Base-by-base conservation (phyloP, 2,888 invertebrate species). In the Phyllotreta cruciferae region DNA sequence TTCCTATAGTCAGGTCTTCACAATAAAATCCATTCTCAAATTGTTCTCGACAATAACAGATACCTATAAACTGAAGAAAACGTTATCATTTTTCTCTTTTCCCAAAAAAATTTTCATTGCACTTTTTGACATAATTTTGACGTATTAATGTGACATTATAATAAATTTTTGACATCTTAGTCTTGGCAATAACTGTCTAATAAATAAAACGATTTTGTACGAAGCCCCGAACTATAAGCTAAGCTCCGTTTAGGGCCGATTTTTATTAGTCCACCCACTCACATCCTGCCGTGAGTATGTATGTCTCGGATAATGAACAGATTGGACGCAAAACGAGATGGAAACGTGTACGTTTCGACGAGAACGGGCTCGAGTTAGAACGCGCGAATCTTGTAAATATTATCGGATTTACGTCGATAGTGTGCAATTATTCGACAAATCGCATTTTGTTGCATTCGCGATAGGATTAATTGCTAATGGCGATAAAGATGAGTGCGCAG, bases 211-310 rank as follows among this genome's bases (percentile, higher is more conserved):
- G 24, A 24, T 24, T 24, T 24, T 24, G 11, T 24, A 35, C 9
- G 35, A 38, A 39, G 52, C 36, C 41, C 55, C 53, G 14, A 45
- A 55, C 61, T 60, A 60, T 60, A 60, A 60, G 42, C 3, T n/a
- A 62, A 66, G 63, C 67, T 64, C 53, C 54, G 64, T 74, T 74
- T 73, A 68, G 72, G 72, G 70, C 69, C 70, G 72, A 75, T 74
- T 75, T 76, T 75, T 75, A 66, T 70, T 72, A 73, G 73, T 73
- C 71, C 75, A 69, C 76, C 76, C 71, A 76, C 76, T 72, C 71
- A 71, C 75, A 76, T 76, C 76, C 76, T 76, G 76, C 74, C 70
- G 68, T 64, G 67, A 66, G 55, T 60, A 49, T 62, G 41, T 41
- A 56, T 56, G 36, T 47, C 60, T 61, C 56, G 57, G 64, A 63